These are phyloP conservation scores for Harpagifer antarcticus DNA, from an alignment of 2,797 vertebrate species.

Conservation along the genomic window DNA sequence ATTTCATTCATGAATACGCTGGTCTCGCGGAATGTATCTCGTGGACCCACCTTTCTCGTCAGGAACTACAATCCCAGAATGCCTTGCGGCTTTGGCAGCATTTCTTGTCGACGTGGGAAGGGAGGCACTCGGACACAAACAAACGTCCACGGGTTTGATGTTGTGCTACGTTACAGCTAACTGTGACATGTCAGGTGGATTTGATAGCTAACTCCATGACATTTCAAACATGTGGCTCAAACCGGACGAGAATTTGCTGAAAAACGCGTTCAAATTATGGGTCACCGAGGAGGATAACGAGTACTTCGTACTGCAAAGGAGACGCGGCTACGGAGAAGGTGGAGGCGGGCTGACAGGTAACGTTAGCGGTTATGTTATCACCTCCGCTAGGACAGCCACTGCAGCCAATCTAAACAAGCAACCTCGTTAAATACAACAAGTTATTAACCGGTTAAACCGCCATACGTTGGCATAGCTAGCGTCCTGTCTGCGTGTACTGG, in stretches of 20 bases:
- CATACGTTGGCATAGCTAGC: slow-evolving; percentile 5
- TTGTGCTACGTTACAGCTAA: slow-evolving; percentile 55
- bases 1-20: slow-evolving; percentile 27
- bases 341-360: slow-evolving; percentile 94
- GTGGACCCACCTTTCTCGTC: slow-evolving; percentile 10
- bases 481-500: slow-evolving; percentile 21
- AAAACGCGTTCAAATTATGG: slow-evolving; percentile 97
- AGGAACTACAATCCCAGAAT: slow-evolving; percentile 88
- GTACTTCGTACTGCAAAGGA: slow-evolving; percentile 95
- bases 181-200: slow-evolving; percentile 74
- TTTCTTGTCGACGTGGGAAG: slow-evolving; percentile 88
- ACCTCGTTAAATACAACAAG: background rate
- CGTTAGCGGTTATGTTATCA: slow-evolving; percentile 19
- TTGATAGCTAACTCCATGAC: slow-evolving; percentile 50
- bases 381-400: background rate
- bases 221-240: slow-evolving; percentile 92
- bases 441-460: background rate
- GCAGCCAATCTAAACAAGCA: background rate
- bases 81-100: slow-evolving; percentile 64
- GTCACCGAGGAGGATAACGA: slow-evolving; percentile 93
- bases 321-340: slow-evolving; percentile 93
- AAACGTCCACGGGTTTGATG: slow-evolving; percentile 78
- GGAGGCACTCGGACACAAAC: slow-evolving; percentile 79
- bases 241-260: slow-evolving; percentile 96
- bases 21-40: background rate